Evolutionary conservation across 2,888 invertebrate species (phyloP).

Genomic region (Calameuta filiformis): DNA sequence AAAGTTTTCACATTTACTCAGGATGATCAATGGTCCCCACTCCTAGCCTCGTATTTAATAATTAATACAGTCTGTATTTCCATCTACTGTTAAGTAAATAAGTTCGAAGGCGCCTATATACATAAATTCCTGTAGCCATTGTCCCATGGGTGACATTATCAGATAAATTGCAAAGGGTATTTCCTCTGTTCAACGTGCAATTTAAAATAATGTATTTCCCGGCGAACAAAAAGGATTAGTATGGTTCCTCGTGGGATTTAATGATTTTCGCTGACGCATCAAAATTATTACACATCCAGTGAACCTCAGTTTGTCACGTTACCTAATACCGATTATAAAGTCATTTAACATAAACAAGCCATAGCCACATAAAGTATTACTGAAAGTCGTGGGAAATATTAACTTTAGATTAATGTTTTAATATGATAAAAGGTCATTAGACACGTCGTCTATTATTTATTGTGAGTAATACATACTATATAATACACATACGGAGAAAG

Average conservation of each 20-base stretch:
- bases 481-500: too few relatives aligned
- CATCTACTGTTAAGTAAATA: not conserved
- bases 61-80: not conserved
- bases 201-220: not conserved
- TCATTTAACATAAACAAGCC: not conserved
- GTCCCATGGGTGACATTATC: not conserved
- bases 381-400: not conserved
- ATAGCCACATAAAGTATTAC: not conserved
- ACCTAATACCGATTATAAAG: not conserved
- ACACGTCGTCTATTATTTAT: not conserved
- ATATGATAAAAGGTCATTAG: not conserved
- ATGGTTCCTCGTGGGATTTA: not conserved
- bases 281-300: not conserved
- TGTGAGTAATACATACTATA: not conserved
- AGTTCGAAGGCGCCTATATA: not conserved
- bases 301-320: not conserved
- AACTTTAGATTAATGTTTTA: not conserved
- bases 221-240: not conserved
- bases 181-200: not conserved
- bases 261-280: not conserved
- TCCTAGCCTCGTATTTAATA: not conserved
- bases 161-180: not conserved
- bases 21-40: not conserved
- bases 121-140: not conserved
- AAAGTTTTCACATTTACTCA: not conserved